Evolutionary conservation across 2,888 invertebrate species (phyloP), one percentile per base, ranked within the genome.

Genomic region (Gymnoscelis rufifasciata): DNA sequence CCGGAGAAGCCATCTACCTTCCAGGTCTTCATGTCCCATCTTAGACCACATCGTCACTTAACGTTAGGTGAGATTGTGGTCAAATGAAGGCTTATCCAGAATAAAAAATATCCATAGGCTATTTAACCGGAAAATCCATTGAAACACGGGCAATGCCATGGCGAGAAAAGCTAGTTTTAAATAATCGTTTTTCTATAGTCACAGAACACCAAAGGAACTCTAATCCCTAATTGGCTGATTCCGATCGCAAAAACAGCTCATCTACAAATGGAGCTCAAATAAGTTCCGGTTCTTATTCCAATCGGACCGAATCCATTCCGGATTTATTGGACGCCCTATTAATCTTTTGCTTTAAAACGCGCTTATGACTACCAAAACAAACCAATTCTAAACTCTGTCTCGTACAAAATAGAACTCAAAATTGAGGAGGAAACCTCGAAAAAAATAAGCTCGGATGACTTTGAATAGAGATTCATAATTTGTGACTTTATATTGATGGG

Each of bases 221-320:
- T 45, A 47, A 42, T 38, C 45, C 42, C 46, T 48, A 43, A 48
- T 48, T 51, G 56, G 52, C 31, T 35, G 33, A 78, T 70, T 74
- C 65, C 80, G 78, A 77, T 69, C 64, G 51, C 74, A 83, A 83
- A 83, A 78, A 84, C 81, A 83, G 70, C 80, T 84, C 83, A 84
- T 84, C 78, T 78, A 76, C 81, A 71, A 86, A 86, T 87, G 83
- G 84, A 78, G 69, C 67, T 73, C 67, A 68, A 83, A 82, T 78
- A 83, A 84, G 80, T 81, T 78, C 71, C 77, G 75, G 83, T 84
- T 84, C 84, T 84, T 83, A 79, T 83, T 82, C 76, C 87, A 86
- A 87, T 87, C 74, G 65, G 68, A 78, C 73, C 74, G 74, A 75
- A 79, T 81, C 75, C 83, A 75, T 80, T 86, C 73, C 66, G 64